Conservation (phyloP, 2,888 invertebrate species). For the Malthinus flaveolus region DNA sequence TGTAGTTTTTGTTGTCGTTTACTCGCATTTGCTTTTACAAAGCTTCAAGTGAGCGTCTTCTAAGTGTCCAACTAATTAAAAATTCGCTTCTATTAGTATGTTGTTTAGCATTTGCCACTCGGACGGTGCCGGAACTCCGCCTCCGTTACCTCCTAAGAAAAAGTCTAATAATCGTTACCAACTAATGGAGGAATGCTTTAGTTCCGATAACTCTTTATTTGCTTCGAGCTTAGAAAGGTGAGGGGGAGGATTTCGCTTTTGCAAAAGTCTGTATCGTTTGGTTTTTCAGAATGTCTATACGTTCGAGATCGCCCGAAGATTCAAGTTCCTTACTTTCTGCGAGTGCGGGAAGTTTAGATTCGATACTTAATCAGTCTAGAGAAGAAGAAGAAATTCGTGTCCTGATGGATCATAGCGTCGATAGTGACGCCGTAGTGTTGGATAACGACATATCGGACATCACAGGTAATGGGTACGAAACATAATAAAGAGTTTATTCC, state of each 20-base stretch:
- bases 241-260: slow-evolving; percentile 4
- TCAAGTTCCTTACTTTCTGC: slow-evolving; percentile 67
- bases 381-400: slow-evolving; percentile 75
- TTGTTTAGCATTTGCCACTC: slow-evolving; percentile 40
- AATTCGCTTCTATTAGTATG: slow-evolving; percentile 3
- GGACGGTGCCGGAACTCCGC: slow-evolving; percentile 67
- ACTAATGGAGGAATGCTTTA: slow-evolving; percentile 54
- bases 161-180: slow-evolving; percentile 59
- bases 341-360: slow-evolving; percentile 83
- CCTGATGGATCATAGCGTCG: slow-evolving; percentile 57
- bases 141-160: slow-evolving; percentile 79
- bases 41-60: not conserved
- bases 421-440: slow-evolving; percentile 36
- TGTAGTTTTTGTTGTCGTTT: not conserved
- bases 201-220: slow-evolving; percentile 62
- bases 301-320: slow-evolving; percentile 75
- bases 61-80: not conserved
- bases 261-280: no score
- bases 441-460: slow-evolving; percentile 52
- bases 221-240: slow-evolving; percentile 68
- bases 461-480: slow-evolving; percentile 26
- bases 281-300: slow-evolving; percentile 65
- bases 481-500: not conserved
- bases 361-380: slow-evolving; percentile 84
- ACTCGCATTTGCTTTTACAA: no score